A percentile compares a stretch with the other conserved stretches of the same genome.
Conservation (phyloP, 2,797 vertebrate species). For the Cyprinodon diabolis region DNA sequence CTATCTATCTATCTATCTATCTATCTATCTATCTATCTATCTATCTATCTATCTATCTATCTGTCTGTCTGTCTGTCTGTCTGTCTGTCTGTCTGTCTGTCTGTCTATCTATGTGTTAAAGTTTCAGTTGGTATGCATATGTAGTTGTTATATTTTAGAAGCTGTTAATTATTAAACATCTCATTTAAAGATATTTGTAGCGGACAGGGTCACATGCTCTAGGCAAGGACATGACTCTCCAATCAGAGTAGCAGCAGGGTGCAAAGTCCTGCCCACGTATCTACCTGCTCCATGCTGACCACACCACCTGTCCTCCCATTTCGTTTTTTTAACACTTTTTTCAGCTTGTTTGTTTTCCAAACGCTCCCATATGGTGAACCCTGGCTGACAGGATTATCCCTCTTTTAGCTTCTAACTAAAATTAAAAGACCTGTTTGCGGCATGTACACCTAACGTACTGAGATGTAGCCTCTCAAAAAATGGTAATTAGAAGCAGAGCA, state of each 20-base stretch:
- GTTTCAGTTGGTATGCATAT: no score
- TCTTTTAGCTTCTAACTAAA: slow-evolving; percentile 27
- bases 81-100: no score
- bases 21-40: no score
- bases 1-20: no score
- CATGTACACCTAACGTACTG: slow-evolving; percentile 43
- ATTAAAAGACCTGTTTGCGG: slow-evolving; percentile 35
- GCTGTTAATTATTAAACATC: no score
- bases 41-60: no score
- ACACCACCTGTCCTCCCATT: slow-evolving; percentile 69
- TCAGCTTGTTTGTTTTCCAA: slow-evolving; percentile 35
- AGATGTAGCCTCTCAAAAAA: slow-evolving; percentile 41
- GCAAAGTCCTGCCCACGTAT: slow-evolving; percentile 64
- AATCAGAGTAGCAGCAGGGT: slow-evolving; percentile 74
- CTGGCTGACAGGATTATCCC: slow-evolving; percentile 23
- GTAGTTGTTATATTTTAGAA: no score
- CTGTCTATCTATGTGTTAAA: no score
- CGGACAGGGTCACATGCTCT: slow-evolving; percentile 54
- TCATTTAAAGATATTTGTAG: slow-evolving; percentile 50
- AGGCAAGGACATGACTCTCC: slow-evolving; percentile 70
- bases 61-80: no score
- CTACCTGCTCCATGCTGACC: slow-evolving; percentile 69
- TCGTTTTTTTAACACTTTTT: slow-evolving; percentile 16
- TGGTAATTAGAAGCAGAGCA: slow-evolving; percentile 56
- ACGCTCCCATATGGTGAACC: slow-evolving; percentile 32